Evolutionary conservation across 2,113 vertebrate genomes (phyloP).

Genomic region (Phasianus colchicus): DNA sequence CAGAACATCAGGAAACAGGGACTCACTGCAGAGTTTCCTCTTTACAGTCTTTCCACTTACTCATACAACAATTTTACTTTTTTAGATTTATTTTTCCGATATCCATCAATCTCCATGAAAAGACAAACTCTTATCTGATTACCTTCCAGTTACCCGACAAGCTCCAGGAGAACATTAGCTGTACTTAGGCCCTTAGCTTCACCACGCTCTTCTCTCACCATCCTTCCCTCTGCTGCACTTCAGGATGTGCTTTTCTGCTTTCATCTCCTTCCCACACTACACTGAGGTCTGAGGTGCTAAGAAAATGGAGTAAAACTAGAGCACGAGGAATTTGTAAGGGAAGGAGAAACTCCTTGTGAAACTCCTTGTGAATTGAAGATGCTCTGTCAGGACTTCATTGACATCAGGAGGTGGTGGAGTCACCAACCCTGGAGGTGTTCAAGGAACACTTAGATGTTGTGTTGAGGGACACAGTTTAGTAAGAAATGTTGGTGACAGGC

Average conservation of each 20-base stretch:
- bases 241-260: not conserved
- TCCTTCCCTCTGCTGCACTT: rapidly evolving
- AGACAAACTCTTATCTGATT: not conserved
- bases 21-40: not conserved
- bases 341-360: not conserved
- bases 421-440: no score
- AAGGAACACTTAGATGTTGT: no score
- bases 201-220: not conserved
- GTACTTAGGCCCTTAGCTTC: not conserved
- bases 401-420: no score
- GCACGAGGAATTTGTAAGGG: not conserved
- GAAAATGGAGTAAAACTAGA: not conserved
- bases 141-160: not conserved
- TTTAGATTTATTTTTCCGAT: not conserved
- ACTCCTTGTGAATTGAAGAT: rapidly evolving
- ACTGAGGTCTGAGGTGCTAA: not conserved
- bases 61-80: not conserved
- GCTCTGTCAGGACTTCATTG: not conserved
- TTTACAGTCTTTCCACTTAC: not conserved
- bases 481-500: no score
- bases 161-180: not conserved
- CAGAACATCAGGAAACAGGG: not conserved
- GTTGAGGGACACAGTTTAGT: no score
- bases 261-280: rapidly evolving
- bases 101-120: not conserved